Conservation (phyloP, 2,113 vertebrate species). For the Phyllostomus hastatus region DNA sequence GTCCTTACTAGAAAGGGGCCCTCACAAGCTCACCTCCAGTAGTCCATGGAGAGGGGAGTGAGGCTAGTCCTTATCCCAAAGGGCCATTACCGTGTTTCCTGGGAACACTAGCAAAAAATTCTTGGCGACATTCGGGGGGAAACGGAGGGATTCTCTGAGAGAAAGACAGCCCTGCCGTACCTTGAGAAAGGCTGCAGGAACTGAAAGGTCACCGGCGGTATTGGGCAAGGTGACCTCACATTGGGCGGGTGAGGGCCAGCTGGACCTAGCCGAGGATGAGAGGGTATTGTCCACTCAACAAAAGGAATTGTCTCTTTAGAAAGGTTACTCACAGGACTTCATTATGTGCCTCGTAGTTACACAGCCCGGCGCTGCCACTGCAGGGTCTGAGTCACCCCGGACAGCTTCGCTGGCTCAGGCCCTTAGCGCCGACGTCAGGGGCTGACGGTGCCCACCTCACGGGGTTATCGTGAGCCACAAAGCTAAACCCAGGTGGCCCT, state of each 20-base stretch:
- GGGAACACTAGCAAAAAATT: neutral
- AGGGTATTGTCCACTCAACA: neutral
- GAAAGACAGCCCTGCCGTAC: neutral
- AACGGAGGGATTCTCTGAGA: neutral
- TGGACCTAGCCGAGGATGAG: neutral
- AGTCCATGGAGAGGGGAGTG: neutral
- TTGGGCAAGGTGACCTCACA: neutral
- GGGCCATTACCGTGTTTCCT: accelerated
- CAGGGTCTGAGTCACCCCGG: neutral
- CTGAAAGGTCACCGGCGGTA: neutral
- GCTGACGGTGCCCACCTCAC: neutral
- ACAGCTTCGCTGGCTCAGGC: neutral
- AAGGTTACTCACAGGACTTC: neutral
- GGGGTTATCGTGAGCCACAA: neutral
- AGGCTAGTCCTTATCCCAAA: neutral
- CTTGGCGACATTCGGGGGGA: neutral
- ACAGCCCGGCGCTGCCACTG: no score
- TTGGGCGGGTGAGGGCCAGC: neutral
- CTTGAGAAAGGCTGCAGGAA: neutral
- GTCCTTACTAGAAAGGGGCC: neutral
- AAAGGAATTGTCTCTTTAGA: neutral
- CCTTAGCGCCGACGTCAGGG: neutral
- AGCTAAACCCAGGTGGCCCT: neutral
- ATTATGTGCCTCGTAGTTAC: neutral
- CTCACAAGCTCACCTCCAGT: neutral